Evolutionary conservation across 2,797 vertebrate species (phyloP).

Genomic region (Sciurus vulgaris): DNA sequence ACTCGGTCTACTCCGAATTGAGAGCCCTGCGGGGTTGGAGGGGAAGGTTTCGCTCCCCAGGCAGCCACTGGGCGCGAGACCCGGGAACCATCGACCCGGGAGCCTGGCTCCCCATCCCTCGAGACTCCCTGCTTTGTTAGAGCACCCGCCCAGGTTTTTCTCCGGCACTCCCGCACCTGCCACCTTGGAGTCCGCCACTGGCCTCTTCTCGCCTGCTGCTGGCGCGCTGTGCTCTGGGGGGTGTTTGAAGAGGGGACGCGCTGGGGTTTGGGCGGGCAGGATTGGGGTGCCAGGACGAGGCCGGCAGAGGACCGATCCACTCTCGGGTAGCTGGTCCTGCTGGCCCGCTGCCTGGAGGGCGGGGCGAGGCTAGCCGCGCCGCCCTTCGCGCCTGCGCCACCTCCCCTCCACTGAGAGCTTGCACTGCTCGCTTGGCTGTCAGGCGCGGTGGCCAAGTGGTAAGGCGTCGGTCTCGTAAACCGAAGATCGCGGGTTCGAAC

Average conservation of each 20-base stretch:
- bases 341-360: neutral
- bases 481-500: conserved; percentile 96
- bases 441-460: conserved; percentile 91
- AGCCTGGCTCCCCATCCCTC: neutral
- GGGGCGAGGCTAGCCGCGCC: neutral
- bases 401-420: conserved; percentile 87
- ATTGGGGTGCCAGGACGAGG: fast-evolving
- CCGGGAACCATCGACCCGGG: neutral
- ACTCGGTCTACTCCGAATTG: neutral
- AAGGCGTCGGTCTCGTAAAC: conserved; percentile 95
- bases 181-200: neutral
- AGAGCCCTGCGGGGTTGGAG: neutral
- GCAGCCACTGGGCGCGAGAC: neutral
- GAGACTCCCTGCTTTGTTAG: neutral
- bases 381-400: neutral
- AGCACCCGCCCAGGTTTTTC: neutral
- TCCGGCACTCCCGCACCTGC: fast-evolving
- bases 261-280: fast-evolving
- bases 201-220: fast-evolving
- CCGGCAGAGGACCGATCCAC: too few species aligned
- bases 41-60: neutral
- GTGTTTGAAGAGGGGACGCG: neutral
- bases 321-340: too few species aligned
- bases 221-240: fast-evolving
- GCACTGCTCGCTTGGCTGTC: conserved; percentile 75